A percentile compares a stretch with the other conserved stretches of the same genome.
Conservation (phyloP, 2,113 vertebrate species). For the Pomatostomus ruficeps region DNA sequence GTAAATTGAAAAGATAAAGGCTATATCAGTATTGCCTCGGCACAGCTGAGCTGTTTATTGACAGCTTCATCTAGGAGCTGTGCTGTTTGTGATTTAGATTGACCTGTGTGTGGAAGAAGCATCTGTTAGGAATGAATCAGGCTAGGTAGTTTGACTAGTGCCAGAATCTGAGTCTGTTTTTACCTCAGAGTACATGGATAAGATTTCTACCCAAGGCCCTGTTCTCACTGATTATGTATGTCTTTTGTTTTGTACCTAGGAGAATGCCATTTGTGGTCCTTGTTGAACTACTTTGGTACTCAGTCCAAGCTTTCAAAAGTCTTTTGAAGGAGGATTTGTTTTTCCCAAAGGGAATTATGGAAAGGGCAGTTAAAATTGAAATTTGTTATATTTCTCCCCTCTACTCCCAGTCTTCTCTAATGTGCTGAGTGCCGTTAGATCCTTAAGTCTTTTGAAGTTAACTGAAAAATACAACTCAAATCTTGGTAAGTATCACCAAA, state of each 20-base stretch:
- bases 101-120: neutral
- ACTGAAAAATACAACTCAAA: neutral
- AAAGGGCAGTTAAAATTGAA: neutral
- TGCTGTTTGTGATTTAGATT: neutral
- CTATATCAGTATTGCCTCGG: neutral
- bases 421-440: neutral
- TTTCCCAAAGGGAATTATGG: neutral
- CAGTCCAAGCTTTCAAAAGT: neutral
- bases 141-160: neutral
- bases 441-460: neutral
- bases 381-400: rapidly evolving
- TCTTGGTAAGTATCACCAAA: neutral
- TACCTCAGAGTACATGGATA: neutral
- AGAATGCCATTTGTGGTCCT: neutral
- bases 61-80: neutral
- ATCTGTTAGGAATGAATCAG: neutral
- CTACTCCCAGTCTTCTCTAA: rapidly evolving
- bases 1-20: neutral
- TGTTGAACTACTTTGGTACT: neutral
- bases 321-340: neutral
- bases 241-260: neutral
- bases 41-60: neutral
- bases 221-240: neutral
- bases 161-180: neutral
- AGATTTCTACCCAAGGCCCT: neutral